Percentiles rank a stretch among this genome's conserved stretches.
Conservation (phyloP, 2,113 vertebrate species). For the Chitala chitala region DNA sequence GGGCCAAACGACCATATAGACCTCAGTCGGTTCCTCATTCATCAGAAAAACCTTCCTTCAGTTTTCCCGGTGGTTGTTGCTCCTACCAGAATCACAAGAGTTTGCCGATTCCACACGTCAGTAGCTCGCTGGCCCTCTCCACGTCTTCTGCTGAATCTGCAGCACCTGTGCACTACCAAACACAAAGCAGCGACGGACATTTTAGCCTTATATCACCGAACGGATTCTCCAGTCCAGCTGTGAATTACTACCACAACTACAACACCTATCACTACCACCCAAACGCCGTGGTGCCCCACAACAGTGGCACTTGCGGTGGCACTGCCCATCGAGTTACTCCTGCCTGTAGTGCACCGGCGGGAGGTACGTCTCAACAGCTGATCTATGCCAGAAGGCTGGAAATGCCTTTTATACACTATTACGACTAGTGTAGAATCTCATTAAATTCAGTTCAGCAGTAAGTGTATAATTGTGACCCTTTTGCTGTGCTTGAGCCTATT, state of each 20-base stretch:
- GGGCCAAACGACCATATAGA: background rate
- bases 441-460: too few relatives aligned
- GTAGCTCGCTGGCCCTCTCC: constrained; percentile 23
- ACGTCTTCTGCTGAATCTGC: background rate
- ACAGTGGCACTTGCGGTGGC: background rate
- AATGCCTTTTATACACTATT: constrained; percentile 15
- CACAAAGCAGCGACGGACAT: constrained; percentile 7
- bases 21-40: background rate
- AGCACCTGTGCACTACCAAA: constrained; percentile 4
- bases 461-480: too few relatives aligned
- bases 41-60: constrained; percentile 12
- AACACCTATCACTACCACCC: constrained; percentile 4
- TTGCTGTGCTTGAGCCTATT: too few relatives aligned
- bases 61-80: constrained; percentile 23
- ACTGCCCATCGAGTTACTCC: constrained; percentile 7
- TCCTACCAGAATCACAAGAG: constrained; percentile 21
- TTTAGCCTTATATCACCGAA: constrained; percentile 13
- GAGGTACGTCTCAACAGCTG: constrained; percentile 12
- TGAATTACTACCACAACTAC: constrained; percentile 15
- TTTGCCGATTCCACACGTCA: constrained; percentile 18
- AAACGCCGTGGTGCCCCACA: constrained; percentile 9
- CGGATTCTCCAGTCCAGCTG: constrained; percentile 11
- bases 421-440: constrained; percentile 14
- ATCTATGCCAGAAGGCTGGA: constrained; percentile 13
- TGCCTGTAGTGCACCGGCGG: background rate